Conservation (phyloP, 2,888 invertebrate species). For the Augiades crinisus region DNA sequence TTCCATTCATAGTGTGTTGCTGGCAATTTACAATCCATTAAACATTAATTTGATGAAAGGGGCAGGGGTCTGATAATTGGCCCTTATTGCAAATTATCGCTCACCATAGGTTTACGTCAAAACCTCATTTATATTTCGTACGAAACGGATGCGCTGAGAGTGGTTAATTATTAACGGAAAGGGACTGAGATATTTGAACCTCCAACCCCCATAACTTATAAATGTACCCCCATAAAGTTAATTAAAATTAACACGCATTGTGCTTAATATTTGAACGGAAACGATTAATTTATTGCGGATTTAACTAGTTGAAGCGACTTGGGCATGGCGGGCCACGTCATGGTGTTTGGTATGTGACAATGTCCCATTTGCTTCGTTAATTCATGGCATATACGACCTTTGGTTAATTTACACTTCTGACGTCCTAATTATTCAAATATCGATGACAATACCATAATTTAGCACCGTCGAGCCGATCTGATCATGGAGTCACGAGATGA, state of each 20-base stretch:
- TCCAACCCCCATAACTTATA: conserved; percentile 34
- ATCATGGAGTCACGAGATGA: too few relatives aligned
- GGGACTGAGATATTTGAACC: conserved; percentile 23
- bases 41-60: conserved; percentile 12
- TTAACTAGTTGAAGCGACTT: conserved; percentile 6
- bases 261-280: conserved; percentile 31
- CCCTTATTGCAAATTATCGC: conserved; percentile 20
- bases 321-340: not conserved
- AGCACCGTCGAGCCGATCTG: too few relatives aligned
- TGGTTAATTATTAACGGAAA: conserved; percentile 24
- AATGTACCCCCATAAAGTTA: conserved; percentile 33
- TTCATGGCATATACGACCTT: too few relatives aligned
- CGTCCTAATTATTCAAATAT: too few relatives aligned
- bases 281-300: conserved; percentile 38
- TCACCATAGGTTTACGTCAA: conserved; percentile 2
- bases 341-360: conserved; percentile 3
- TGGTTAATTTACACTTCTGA: too few relatives aligned
- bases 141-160: conserved; percentile 8
- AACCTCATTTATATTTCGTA: conserved; percentile 7
- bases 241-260: conserved; percentile 36
- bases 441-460: too few relatives aligned
- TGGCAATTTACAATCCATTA: too few relatives aligned
- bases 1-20: too few relatives aligned
- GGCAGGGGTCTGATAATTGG: conserved; percentile 3
- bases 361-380: not conserved